Evolutionary conservation across 2,888 invertebrate genomes (phyloP).

Genomic region (Pterostichus madidus): DNA sequence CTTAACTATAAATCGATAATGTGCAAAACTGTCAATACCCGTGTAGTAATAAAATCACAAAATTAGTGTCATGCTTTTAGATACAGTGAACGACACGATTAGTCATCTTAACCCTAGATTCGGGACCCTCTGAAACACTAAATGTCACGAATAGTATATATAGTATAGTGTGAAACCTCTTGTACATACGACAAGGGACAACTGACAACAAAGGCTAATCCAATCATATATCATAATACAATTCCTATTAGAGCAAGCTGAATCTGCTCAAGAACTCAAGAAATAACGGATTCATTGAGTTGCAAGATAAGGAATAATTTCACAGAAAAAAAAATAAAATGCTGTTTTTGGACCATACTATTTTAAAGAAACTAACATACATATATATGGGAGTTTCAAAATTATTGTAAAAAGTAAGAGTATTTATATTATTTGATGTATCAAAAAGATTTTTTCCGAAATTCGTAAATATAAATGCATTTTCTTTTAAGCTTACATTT

Average conservation of each 20-base stretch:
- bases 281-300: too few species aligned
- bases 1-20: constrained; percentile 1
- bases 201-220: constrained; percentile 8
- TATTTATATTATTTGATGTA: too few species aligned
- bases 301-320: too few species aligned
- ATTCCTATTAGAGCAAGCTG: not conserved
- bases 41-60: not conserved
- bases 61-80: constrained; percentile 26
- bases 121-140: constrained; percentile 19
- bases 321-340: too few species aligned
- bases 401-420: too few species aligned
- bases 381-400: too few species aligned
- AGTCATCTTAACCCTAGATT: constrained; percentile 22
- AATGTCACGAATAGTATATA: constrained; percentile 14
- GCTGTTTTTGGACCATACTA: too few species aligned
- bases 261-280: too few species aligned
- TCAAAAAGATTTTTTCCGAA: too few species aligned
- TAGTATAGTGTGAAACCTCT: not conserved
- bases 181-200: not conserved
- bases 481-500: too few species aligned
- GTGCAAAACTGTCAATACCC: constrained; percentile 12
- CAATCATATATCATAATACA: constrained; percentile 1
- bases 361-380: too few species aligned
- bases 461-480: too few species aligned
- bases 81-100: constrained; percentile 9